Conservation (phyloP, 2,888 invertebrate species). For the Nephrotoma guestfalica region DNA sequence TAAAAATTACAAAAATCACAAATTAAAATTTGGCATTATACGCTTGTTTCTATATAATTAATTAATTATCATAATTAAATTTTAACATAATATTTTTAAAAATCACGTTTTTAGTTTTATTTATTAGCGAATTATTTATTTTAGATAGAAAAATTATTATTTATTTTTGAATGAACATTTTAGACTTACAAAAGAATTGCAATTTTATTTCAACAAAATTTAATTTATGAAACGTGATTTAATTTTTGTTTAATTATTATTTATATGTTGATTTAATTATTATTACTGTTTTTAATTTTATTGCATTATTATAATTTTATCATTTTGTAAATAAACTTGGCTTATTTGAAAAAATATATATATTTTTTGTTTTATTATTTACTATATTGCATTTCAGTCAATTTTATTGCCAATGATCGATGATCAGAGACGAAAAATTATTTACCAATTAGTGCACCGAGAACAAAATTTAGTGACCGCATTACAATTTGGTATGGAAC, state of each 20-base stretch:
- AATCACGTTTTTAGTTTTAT: not conserved
- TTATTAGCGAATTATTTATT: not conserved
- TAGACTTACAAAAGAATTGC: not conserved
- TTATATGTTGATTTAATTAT: not conserved
- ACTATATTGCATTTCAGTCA: conserved; percentile 23
- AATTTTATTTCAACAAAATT: not conserved
- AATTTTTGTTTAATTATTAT: not conserved
- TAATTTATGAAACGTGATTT: not conserved
- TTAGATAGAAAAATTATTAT: not conserved
- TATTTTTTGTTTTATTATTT: not conserved
- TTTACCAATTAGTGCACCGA: conserved; percentile 57
- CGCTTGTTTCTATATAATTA: not conserved
- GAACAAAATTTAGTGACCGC: conserved; percentile 68
- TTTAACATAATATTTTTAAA: not conserved
- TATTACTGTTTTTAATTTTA: not conserved
- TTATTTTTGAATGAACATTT: not conserved
- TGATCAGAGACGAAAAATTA: conserved; percentile 50
- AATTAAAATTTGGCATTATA: not conserved
- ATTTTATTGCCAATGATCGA: conserved; percentile 28
- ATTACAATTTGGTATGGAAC: conserved; percentile 61
- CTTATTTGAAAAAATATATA: not conserved
- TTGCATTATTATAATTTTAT: not conserved
- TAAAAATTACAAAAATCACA: not conserved
- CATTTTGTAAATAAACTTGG: not conserved
- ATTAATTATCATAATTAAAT: not conserved